Base-by-base conservation (phyloP, 1,140 invertebrate species). In the Cheumatopsyche charites region DNA sequence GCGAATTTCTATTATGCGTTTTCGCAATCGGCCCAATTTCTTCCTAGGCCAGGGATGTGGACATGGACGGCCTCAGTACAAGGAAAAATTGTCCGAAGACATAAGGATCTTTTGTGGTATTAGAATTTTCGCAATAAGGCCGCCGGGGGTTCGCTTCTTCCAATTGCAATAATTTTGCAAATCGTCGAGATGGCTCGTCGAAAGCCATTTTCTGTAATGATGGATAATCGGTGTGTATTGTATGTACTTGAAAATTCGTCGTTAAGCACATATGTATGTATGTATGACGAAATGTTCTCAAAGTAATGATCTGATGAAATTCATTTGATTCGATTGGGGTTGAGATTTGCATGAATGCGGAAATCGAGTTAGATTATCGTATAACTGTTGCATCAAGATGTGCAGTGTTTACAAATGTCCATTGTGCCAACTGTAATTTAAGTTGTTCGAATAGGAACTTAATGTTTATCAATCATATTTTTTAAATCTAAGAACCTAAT, bases 181-280 rank as follows among this genome's bases (percentile, higher is more conserved):
- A 42, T 21, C 21, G n/a, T 41, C 15, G 15, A 47, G n/a, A 47
- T 23, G 36, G 11, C 6, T 23, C 19, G 25, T 62, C 6, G 7
- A 25, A 62, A 13, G 23, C 7, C 26, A 26, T 43, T 66, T 66
- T 45, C 36, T 9, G 63, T 66, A 66, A 66, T 66, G 63, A 66
- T 15, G 21, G 41, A 66, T 66, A 66, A 66, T 66, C n/a, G 29
- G 62, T 66, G 13, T 1, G 6, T 21, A 23, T 58, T 42, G 42
- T 21, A 42, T 42, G 42, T 63, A 42, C 29, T 58, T 58, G 55
- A 58, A 58, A 58, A 58, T 25, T 58, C 47, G 19, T 7, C 1
- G 15, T 17, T 7, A 52, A 15, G 47, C 6, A 52, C 19, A 19
- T 17, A 17, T 15, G 29, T 9, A 52, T 15, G 43, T 45, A 15